A percentile compares a stretch with the other conserved stretches of the same genome.
phyloP scores from a whole-genome alignment of 1,140 invertebrate genomes.

The Apocrypta bakeri region DNA sequence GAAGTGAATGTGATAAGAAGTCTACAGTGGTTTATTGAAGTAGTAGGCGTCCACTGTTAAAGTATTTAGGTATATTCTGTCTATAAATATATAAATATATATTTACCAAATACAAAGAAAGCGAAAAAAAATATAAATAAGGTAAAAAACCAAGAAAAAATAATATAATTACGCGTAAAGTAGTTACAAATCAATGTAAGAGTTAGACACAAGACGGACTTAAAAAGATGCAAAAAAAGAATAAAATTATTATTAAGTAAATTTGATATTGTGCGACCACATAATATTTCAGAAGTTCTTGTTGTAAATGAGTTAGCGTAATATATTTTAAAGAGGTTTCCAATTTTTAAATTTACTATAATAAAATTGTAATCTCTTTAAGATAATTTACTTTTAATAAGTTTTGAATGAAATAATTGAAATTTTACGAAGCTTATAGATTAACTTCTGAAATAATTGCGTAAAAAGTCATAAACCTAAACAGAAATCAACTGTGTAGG shows the following conservation, averaged over 20 bases:
- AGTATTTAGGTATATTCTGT: constrained; percentile 60
- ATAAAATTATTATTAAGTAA: constrained; percentile 48
- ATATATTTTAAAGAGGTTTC: constrained; percentile 25
- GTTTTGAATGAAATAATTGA: not conserved
- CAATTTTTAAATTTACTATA: constrained; percentile 38
- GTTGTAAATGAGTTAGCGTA: constrained; percentile 14
- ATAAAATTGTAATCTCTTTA: constrained; percentile 34
- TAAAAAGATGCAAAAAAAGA: constrained; percentile 53
- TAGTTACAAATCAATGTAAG: constrained; percentile 46
- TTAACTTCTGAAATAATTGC: constrained; percentile 44
- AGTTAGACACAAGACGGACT: constrained; percentile 49
- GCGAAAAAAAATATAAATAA: constrained; percentile 59
- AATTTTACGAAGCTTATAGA: constrained; percentile 2
- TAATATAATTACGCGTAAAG: constrained; percentile 48
- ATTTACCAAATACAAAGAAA: constrained; percentile 56
- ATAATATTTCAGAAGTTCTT: constrained; percentile 47
- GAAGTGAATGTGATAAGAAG: constrained; percentile 63
- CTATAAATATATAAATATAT: constrained; percentile 55
- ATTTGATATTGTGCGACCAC: constrained; percentile 25
- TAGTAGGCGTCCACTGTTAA: constrained; percentile 55
- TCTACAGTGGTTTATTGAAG: constrained; percentile 55
- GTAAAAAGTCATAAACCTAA: constrained; percentile 21
- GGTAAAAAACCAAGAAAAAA: constrained; percentile 60
- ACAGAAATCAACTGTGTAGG: constrained; percentile 5
- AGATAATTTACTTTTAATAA: not conserved